phyloP scores from a whole-genome alignment of 2,888 invertebrate species.

The Sphaerophoria taeniata region DNA sequence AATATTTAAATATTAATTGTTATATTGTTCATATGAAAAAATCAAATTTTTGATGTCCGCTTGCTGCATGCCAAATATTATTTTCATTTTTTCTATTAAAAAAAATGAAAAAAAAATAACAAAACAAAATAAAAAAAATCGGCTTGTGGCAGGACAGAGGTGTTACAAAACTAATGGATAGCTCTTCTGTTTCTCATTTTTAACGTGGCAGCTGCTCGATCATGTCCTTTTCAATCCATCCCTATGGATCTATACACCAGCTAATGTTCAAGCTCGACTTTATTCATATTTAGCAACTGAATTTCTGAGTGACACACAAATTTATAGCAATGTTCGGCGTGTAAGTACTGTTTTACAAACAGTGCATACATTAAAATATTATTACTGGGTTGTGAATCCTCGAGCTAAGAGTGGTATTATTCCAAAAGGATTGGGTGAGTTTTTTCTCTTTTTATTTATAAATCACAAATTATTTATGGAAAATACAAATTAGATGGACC shows the following conservation, averaged over 20 bases:
- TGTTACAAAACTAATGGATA: constrained; percentile 87
- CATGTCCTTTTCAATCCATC: constrained; percentile 99
- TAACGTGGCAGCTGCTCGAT: constrained; percentile 98
- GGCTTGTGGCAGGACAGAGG: constrained; percentile 85
- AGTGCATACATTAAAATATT: constrained; percentile 99
- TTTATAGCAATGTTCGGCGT: constrained; percentile 97
- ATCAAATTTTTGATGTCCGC: constrained; percentile 60
- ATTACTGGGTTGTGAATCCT: constrained; percentile 99
- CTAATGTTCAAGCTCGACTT: constrained; percentile 96
- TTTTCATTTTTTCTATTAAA: constrained; percentile 25
- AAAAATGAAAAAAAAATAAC: constrained; percentile 52
- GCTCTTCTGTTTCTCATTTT: constrained; percentile 95
- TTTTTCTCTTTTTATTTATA: not conserved
- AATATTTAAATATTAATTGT: constrained; percentile 17
- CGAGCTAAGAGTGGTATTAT: constrained; percentile 96
- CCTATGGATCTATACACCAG: constrained; percentile 99
- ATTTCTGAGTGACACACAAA: constrained; percentile 98
- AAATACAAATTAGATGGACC: constrained; percentile 90
- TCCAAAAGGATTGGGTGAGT: constrained; percentile 96
- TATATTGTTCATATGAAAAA: constrained; percentile 21
- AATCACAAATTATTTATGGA: not conserved
- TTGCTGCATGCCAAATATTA: constrained; percentile 78
- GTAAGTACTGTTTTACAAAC: constrained; percentile 99
- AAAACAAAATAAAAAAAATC: constrained; percentile 76
- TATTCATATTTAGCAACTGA: constrained; percentile 99